These are phyloP conservation scores for pig (Sus scrofa) DNA, from an alignment of 2,113 vertebrate species.

Conservation along the genomic window DNA sequence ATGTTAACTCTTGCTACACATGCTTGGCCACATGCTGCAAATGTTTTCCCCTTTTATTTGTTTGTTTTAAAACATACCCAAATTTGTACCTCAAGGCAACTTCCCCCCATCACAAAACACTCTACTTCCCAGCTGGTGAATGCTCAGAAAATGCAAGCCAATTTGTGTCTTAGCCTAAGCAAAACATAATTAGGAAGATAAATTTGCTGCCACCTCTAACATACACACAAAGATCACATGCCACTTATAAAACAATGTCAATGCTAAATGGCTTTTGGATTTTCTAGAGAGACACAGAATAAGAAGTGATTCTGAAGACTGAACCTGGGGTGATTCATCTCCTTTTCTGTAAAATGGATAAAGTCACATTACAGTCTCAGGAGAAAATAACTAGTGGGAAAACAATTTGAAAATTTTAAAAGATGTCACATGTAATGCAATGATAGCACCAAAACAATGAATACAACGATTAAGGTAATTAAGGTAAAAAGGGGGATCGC, in stretches of 20 bases:
- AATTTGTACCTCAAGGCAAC: conserved; percentile 12
- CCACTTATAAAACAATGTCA: not conserved
- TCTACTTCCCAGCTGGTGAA: conserved; percentile 35
- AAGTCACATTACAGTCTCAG: not conserved
- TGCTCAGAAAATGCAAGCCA: not conserved
- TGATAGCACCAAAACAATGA: not conserved
- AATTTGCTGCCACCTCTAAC: conserved; percentile 18
- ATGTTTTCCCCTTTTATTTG: not conserved
- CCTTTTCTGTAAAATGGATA: conserved; percentile 39
- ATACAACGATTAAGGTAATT: not conserved
- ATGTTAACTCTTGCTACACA: not conserved
- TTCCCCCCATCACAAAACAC: not conserved
- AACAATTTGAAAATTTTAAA: not conserved
- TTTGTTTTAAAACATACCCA: conserved; percentile 47
- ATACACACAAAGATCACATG: not conserved
- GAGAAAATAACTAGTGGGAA: not conserved
- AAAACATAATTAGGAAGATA: conserved; percentile 66
- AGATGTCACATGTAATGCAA: not conserved
- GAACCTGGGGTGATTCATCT: not conserved
- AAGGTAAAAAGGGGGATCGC: not conserved
- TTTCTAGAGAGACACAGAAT: not conserved
- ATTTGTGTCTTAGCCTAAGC: conserved; percentile 45
- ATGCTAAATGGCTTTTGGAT: not conserved
- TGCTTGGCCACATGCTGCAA: not conserved
- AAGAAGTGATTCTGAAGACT: not conserved